A percentile compares a stretch with the other conserved stretches of the same genome.
phyloP scores from a whole-genome alignment of 2,113 vertebrate genomes.

The Aviceda subcristata region DNA sequence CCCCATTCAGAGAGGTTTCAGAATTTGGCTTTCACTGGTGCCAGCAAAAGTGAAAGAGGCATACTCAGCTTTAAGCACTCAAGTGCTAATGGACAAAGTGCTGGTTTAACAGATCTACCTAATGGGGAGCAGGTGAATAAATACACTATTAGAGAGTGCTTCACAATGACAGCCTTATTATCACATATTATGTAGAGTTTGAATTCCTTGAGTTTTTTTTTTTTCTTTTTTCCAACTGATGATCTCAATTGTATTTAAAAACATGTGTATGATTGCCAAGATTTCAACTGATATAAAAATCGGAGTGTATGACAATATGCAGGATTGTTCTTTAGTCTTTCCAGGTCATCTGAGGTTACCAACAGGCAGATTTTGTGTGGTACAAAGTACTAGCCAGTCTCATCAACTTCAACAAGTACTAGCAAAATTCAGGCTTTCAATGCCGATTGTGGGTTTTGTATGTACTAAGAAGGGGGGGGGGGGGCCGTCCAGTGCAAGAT shows the following conservation, averaged over 20 bases:
- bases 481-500: not conserved
- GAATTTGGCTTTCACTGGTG: slow-evolving; percentile 59
- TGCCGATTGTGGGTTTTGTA: not conserved
- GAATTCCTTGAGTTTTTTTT: not conserved
- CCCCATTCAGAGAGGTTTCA: slow-evolving; percentile 27
- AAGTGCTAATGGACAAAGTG: slow-evolving; percentile 76
- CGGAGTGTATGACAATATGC: not conserved
- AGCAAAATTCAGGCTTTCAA: slow-evolving; percentile 1
- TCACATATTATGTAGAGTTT: slow-evolving; percentile 25
- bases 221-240: not conserved
- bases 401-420: not conserved
- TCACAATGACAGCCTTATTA: slow-evolving; percentile 67
- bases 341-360: slow-evolving; percentile 14
- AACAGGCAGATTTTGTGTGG: not conserved
- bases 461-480: not conserved
- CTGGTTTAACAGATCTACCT: slow-evolving; percentile 69
- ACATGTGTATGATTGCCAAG: not conserved
- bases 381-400: not conserved
- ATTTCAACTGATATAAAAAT: not conserved
- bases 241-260: slow-evolving; percentile 3
- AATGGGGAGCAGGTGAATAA: slow-evolving; percentile 78
- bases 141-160: slow-evolving; percentile 60
- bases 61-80: slow-evolving; percentile 68
- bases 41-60: slow-evolving; percentile 73
- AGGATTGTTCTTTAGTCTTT: not conserved